phyloP scores from a whole-genome alignment of 1,140 invertebrate species.

The Arctopsyche grandis region DNA sequence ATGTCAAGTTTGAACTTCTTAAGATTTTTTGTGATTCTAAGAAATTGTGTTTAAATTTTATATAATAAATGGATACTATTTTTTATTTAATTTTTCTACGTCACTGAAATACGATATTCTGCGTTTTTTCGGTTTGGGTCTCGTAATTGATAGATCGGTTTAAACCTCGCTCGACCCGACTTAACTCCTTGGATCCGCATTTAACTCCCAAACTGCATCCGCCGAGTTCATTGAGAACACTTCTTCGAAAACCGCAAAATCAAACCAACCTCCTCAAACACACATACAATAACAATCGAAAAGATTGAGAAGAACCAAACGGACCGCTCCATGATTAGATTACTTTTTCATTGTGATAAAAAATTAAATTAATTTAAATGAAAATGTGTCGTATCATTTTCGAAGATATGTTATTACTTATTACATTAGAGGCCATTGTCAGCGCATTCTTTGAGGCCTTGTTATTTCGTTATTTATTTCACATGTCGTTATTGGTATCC shows the following conservation, averaged over 20 bases:
- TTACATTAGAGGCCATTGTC: background rate
- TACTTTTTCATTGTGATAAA: background rate
- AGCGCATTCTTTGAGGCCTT: background rate
- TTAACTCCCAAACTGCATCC: background rate
- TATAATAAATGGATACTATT: no score
- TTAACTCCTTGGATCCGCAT: slow-evolving; percentile 20
- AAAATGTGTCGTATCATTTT: background rate
- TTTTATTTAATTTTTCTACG: background rate
- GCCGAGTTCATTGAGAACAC: background rate
- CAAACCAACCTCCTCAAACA: no score
- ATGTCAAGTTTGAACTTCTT: no score
- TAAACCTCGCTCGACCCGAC: slow-evolving; percentile 37
- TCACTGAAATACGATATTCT: slow-evolving; percentile 10
- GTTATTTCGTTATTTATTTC: no score
- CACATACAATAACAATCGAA: no score
- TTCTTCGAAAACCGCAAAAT: background rate
- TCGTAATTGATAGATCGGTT: slow-evolving; percentile 41
- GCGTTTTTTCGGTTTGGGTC: slow-evolving; percentile 2
- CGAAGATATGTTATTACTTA: background rate
- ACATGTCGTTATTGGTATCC: no score
- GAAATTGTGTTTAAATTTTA: no score
- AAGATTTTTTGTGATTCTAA: no score
- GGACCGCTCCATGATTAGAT: background rate
- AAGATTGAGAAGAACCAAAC: no score
- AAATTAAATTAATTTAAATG: background rate